Evolutionary conservation across 1,140 invertebrate genomes (phyloP).

Genomic region (Drosophila nebulosa): DNA sequence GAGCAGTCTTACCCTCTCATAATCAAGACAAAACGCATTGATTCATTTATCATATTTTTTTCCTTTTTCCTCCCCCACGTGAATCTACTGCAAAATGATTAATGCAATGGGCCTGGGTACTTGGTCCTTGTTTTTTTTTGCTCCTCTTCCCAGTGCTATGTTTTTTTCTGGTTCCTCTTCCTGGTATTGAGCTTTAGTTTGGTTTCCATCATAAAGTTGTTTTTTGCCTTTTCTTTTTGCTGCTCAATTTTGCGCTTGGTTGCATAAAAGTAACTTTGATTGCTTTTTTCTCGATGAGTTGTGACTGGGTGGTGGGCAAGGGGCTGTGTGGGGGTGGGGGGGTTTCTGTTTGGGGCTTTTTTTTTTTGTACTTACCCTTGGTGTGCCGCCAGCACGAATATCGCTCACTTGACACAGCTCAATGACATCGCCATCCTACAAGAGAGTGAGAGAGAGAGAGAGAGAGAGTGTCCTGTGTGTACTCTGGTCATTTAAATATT

Average conservation of each 20-base stretch:
- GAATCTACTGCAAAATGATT: not conserved
- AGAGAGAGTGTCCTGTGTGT: not conserved
- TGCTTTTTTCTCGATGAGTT: not conserved
- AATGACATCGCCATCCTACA: conserved; percentile 96
- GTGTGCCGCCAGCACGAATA: conserved; percentile 92
- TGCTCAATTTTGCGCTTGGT: not conserved
- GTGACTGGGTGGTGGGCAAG: too few relatives aligned
- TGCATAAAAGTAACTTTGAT: conserved; percentile 2
- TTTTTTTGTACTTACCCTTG: conserved; percentile 85
- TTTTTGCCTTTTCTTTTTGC: not conserved
- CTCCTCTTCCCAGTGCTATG: not conserved
- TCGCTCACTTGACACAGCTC: conserved; percentile 99
- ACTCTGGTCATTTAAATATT: not conserved
- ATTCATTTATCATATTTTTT: not conserved
- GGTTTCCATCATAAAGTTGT: not conserved
- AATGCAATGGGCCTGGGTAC: not conserved
- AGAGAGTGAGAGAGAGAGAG: conserved; percentile 9
- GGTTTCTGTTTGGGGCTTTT: not conserved
- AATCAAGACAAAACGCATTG: not conserved
- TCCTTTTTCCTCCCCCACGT: not conserved
- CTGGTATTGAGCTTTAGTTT: not conserved
- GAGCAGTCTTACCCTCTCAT: not conserved
- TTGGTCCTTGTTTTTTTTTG: too few relatives aligned
- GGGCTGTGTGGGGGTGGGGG: not conserved
- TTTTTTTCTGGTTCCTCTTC: not conserved